Percentiles rank a stretch among this genome's conserved stretches.
Conservation (phyloP, 2,113 vertebrate genomes). For the Motacilla alba region DNA sequence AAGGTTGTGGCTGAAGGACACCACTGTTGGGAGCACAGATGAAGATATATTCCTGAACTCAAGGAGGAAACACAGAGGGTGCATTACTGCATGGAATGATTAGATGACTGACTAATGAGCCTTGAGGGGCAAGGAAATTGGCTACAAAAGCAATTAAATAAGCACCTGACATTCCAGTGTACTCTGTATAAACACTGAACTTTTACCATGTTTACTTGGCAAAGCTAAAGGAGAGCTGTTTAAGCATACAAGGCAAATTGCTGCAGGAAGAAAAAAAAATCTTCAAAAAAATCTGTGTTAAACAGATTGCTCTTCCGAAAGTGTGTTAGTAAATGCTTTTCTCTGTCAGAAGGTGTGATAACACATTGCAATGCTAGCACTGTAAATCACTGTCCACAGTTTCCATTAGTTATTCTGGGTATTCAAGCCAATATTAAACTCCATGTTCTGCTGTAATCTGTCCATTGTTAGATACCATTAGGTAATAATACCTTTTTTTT, state of each 20-base stretch:
- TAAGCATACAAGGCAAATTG: background rate
- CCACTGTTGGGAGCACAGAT: constrained; percentile 4
- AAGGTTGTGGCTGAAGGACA: constrained; percentile 58
- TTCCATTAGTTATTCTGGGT: background rate
- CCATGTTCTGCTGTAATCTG: background rate
- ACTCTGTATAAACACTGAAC: constrained; percentile 16
- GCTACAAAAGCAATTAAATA: constrained; percentile 67
- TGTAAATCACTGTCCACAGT: background rate
- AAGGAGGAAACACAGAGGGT: constrained; percentile 46
- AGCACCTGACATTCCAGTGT: constrained; percentile 53
- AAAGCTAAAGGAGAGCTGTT: background rate
- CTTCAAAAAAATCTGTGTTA: background rate
- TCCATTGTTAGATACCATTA: background rate
- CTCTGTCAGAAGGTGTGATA: background rate
- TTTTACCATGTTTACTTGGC: background rate
- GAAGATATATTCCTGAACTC: constrained; percentile 42
- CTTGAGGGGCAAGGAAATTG: constrained; percentile 69
- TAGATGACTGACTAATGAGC: constrained; percentile 72
- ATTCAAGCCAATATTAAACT: background rate
- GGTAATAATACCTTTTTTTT: fast-evolving
- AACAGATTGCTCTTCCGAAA: background rate
- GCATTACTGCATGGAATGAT: constrained; percentile 57
- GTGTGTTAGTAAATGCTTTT: background rate
- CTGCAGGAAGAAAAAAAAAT: background rate
- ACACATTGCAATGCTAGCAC: background rate